Conservation (phyloP, 2,113 vertebrate species). For the Pavo muticus region DNA sequence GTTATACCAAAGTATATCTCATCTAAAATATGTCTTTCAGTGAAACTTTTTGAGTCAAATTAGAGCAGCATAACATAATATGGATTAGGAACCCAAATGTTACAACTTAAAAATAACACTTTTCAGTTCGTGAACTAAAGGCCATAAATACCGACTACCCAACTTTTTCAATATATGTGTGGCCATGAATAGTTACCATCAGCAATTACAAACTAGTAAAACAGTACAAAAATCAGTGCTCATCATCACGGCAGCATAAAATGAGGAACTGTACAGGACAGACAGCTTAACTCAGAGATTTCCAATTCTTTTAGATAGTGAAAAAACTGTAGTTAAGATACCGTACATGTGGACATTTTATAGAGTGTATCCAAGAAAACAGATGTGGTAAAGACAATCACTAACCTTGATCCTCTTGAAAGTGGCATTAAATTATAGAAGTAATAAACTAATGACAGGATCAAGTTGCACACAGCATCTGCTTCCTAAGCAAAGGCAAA, state of each 20-base stretch:
- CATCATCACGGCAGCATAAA: background rate
- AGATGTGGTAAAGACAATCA: background rate
- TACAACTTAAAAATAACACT: background rate
- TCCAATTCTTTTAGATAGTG: background rate
- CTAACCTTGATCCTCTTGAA: conserved; percentile 96
- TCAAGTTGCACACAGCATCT: conserved; percentile 94
- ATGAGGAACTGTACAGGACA: background rate
- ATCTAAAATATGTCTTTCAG: background rate
- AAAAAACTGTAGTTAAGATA: background rate
- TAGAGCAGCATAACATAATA: background rate
- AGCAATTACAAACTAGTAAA: background rate
- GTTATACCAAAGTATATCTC: background rate
- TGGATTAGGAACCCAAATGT: background rate
- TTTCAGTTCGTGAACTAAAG: background rate
- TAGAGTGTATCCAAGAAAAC: background rate
- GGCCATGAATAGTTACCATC: conserved; percentile 1
- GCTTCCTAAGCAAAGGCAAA: conserved; percentile 83
- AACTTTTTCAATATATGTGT: background rate
- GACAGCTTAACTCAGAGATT: background rate
- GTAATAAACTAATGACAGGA: conserved; percentile 97
- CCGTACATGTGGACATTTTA: background rate
- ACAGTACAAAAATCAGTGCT: background rate
- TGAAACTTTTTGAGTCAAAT: background rate
- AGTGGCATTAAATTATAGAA: conserved; percentile 99
- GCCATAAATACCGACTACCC: background rate